phyloP scores from a whole-genome alignment of 2,888 invertebrate species.

The Athrips mouffetella region DNA sequence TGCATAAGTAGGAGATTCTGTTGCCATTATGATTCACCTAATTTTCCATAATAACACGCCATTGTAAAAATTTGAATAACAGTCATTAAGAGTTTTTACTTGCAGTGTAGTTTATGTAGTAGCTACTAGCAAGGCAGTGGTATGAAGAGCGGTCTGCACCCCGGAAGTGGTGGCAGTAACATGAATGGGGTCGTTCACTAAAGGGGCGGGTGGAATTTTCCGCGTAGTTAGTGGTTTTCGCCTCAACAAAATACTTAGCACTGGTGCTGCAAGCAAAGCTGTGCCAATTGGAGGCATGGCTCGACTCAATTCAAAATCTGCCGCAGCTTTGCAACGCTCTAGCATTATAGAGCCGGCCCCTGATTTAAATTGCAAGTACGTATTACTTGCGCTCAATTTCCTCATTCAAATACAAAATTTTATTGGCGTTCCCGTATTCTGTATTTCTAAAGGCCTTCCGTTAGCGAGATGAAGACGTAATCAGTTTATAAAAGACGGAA shows the following conservation, averaged over 20 bases:
- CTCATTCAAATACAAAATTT: conserved; percentile 13
- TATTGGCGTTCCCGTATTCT: too few species aligned
- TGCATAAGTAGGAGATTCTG: conserved; percentile 36
- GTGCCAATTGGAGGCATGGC: conserved; percentile 14
- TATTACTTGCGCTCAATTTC: background rate
- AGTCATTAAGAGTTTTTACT: conserved; percentile 32
- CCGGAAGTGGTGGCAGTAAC: conserved; percentile 29
- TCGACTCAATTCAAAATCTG: conserved; percentile 9
- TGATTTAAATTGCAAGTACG: background rate
- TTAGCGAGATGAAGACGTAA: too few species aligned
- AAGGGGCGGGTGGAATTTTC: conserved; percentile 37
- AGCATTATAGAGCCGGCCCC: background rate
- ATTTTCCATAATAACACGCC: conserved; percentile 38
- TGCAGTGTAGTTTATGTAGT: conserved; percentile 25
- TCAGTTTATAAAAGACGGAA: too few species aligned
- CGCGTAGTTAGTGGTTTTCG: conserved; percentile 49
- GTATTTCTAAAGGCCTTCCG: too few species aligned
- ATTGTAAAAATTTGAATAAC: conserved; percentile 34
- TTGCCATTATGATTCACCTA: conserved; percentile 35
- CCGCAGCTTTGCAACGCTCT: background rate
- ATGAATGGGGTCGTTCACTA: conserved; percentile 36
- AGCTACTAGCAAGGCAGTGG: conserved; percentile 2
- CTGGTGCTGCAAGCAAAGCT: conserved; percentile 9
- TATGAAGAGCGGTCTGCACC: conserved; percentile 22
- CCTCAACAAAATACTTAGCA: conserved; percentile 34